Evolutionary conservation across 2,113 vertebrate genomes (phyloP).

Genomic region (Cygnus atratus): DNA sequence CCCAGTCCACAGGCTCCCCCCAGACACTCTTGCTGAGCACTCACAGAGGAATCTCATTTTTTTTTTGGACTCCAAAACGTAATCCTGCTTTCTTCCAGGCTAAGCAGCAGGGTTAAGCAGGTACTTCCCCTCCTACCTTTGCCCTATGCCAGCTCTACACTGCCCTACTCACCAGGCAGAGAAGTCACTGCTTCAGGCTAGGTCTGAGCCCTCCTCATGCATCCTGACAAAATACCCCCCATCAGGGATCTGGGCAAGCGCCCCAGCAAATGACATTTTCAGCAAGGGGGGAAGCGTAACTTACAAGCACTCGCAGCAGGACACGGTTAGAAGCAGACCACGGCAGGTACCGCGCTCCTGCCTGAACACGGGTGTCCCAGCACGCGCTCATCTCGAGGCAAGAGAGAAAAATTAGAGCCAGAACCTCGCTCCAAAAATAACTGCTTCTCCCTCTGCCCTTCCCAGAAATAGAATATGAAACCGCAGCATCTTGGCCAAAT

Average conservation of each 20-base stretch:
- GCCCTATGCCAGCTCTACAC: rapidly evolving
- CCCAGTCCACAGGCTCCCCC: rapidly evolving
- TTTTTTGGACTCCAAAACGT: background rate
- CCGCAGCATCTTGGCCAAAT: conserved; percentile 57
- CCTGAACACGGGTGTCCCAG: background rate
- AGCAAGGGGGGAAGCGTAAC: background rate
- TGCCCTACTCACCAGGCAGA: background rate
- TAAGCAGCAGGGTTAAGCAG: rapidly evolving
- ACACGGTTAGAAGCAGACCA: background rate
- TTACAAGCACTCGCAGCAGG: background rate
- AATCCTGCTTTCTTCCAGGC: background rate
- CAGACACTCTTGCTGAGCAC: background rate
- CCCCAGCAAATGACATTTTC: background rate
- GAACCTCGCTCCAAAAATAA: conserved; percentile 32
- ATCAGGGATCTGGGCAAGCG: background rate
- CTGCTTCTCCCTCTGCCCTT: conserved; percentile 19
- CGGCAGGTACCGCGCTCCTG: background rate
- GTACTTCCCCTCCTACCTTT: background rate
- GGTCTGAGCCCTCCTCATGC: background rate
- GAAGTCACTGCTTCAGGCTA: rapidly evolving
- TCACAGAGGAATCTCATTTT: background rate
- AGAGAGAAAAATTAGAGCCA: background rate
- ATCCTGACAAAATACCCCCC: background rate
- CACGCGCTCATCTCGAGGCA: background rate
- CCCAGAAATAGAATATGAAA: conserved; percentile 65